Base-by-base conservation (phyloP, 2,888 invertebrate genomes). In the Phengaris alcon region DNA sequence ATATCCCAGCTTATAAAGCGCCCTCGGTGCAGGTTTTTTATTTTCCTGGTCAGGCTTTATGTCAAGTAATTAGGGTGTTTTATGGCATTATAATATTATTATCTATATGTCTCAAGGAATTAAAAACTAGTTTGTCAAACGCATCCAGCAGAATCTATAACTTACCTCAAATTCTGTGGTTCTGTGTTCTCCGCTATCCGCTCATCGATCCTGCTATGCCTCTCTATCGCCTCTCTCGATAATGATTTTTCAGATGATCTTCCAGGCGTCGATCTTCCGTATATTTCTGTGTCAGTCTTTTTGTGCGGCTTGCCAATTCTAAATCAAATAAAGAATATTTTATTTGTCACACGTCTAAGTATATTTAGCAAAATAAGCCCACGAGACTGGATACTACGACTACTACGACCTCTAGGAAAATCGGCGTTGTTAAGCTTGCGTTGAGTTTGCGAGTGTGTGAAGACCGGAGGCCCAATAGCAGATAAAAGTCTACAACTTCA, bases 231-330 rank as follows among this genome's bases (percentile, higher is more conserved):
- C 51, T 93, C 93, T 74, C 93, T 85, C 35, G 90, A 93, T 44
- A 94, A 75, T 0, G 93, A 94, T 81, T 93, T 93, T 81, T 94
- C 91, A 0, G 94, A 91, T 1, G 93, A 84, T n/a, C 93, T 83
- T 0, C 91, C 90, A n/a, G 93, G 91, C 79, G 88, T 88, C 73
- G 90, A 82, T 72, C 93, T 82, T 1, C 89, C 90, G 82, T 90
- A 91, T 35, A 89, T 82, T 74, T 93, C 93, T 0, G 84, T 77
- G 54, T 94, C 93, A 0, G 86, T 80, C 82, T 93, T 94, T 79
- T 93, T 93, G 77, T 88, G 84, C 3, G 93, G 91, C 78, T 94
- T 94, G 75, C 93, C 93, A 87, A 96, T 96, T 83, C 96, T 95
- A 78, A 35, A 68, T 55, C 22, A 81, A 74, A 81, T 55, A 52